Percentiles rank a stretch among this genome's conserved stretches.
These are phyloP conservation scores for Meghimatium bilineatum DNA, from an alignment of 2,888 invertebrate species.

Conservation along the genomic window DNA sequence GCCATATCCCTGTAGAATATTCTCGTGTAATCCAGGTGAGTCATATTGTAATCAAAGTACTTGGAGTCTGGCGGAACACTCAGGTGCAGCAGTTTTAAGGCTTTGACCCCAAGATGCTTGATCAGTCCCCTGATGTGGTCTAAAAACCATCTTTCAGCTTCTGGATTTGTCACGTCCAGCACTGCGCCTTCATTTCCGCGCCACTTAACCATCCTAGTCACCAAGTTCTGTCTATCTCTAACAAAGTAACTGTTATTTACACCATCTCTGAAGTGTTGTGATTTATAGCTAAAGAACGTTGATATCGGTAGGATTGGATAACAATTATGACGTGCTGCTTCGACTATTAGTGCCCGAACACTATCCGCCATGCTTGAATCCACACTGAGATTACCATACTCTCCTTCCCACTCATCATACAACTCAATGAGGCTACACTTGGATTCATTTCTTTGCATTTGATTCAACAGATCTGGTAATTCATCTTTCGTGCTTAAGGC, in stretches of 20 bases:
- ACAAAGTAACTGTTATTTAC: slow-evolving; percentile 52
- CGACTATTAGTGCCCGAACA: slow-evolving; percentile 37
- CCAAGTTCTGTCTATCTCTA: slow-evolving; percentile 53
- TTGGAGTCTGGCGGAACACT: slow-evolving; percentile 53
- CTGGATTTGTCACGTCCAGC: slow-evolving; percentile 56
- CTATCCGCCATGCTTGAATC: slow-evolving; percentile 40
- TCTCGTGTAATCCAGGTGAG: slow-evolving; percentile 54
- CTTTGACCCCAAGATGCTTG: slow-evolving; percentile 48
- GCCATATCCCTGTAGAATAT: slow-evolving; percentile 52
- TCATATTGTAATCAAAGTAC: slow-evolving; percentile 53
- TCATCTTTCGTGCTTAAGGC: slow-evolving; percentile 39
- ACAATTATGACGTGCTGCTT: slow-evolving; percentile 46
- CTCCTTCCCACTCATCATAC: slow-evolving; percentile 52
- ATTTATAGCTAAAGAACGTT: slow-evolving; percentile 56
- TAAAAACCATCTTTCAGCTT: slow-evolving; percentile 53
- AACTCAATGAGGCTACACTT: slow-evolving; percentile 53
- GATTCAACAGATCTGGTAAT: slow-evolving; percentile 36
- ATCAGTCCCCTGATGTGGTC: slow-evolving; percentile 44
- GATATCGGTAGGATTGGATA: slow-evolving; percentile 53
- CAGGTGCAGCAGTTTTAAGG: slow-evolving; percentile 56
- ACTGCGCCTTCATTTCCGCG: slow-evolving; percentile 54
- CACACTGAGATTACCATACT: slow-evolving; percentile 52
- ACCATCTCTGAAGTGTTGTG: slow-evolving; percentile 51
- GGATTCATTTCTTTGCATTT: slow-evolving; percentile 44
- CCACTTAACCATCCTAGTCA: slow-evolving; percentile 55